phyloP scores from a whole-genome alignment of 2,113 vertebrate genomes.

The Mola mola region DNA sequence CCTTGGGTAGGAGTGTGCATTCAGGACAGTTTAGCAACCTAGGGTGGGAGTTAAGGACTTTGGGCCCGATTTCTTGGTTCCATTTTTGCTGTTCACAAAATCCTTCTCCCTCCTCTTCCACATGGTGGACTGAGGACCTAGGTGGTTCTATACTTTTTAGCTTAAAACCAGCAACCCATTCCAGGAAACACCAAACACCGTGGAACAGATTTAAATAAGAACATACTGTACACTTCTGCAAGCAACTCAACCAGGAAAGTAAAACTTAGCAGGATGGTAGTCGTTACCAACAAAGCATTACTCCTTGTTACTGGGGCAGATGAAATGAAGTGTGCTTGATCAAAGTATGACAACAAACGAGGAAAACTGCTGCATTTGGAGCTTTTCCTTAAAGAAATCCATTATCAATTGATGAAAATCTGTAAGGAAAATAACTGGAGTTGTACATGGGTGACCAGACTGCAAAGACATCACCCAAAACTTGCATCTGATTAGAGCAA shows the following conservation, averaged over 20 bases:
- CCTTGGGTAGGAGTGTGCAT: slow-evolving; percentile 88
- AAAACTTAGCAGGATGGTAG: slow-evolving; percentile 47
- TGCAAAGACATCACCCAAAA: slow-evolving; percentile 4
- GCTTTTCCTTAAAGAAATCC: slow-evolving; percentile 68
- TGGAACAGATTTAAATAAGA: slow-evolving; percentile 75
- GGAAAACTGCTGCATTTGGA: background rate
- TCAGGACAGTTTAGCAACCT: slow-evolving; percentile 83
- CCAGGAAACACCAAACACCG: slow-evolving; percentile 61
- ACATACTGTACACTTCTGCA: slow-evolving; percentile 76
- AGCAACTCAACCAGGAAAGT: slow-evolving; percentile 64
- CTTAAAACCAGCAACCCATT: slow-evolving; percentile 83
- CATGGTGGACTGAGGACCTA: slow-evolving; percentile 89
- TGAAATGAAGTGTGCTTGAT: slow-evolving; percentile 33
- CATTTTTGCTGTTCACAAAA: slow-evolving; percentile 82
- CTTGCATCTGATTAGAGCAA: slow-evolving; percentile 13
- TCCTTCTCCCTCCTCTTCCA: slow-evolving; percentile 90
- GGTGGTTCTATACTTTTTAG: slow-evolving; percentile 85
- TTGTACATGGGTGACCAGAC: slow-evolving; percentile 28
- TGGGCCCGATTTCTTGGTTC: slow-evolving; percentile 87
- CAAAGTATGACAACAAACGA: slow-evolving; percentile 4
- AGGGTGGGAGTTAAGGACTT: slow-evolving; percentile 86
- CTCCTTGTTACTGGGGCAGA: slow-evolving; percentile 36
- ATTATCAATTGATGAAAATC: slow-evolving; percentile 62
- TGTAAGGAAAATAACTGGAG: slow-evolving; percentile 64
- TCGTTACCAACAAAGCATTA: slow-evolving; percentile 51